Evolutionary conservation across 1,140 invertebrate genomes (phyloP).

Genomic region (Lepidostoma basale): DNA sequence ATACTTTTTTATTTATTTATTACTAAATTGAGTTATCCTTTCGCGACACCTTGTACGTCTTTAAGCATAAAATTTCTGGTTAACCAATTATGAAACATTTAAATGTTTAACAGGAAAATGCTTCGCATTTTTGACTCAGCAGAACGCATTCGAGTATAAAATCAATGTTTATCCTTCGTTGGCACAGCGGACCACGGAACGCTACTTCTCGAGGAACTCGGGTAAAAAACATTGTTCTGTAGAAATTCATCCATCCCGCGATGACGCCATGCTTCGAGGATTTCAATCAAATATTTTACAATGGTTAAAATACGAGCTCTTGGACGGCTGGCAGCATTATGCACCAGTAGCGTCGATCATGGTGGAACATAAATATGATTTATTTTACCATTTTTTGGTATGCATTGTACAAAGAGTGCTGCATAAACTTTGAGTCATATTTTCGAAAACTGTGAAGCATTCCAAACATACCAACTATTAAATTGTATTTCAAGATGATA

Average conservation of each 20-base stretch:
- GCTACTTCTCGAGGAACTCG: background rate
- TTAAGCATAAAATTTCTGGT: background rate
- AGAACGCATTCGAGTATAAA: constrained; percentile 21
- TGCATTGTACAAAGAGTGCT: no score
- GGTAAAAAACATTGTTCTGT: background rate
- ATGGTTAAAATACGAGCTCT: background rate
- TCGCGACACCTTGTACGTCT: no score
- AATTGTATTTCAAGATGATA: no score
- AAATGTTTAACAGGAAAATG: background rate
- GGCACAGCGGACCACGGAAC: background rate
- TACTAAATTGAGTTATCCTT: no score
- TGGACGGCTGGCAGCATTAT: no score
- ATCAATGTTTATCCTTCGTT: constrained; percentile 17
- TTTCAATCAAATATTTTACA: constrained; percentile 15
- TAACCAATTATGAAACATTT: background rate
- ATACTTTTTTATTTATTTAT: no score
- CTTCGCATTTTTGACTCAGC: background rate
- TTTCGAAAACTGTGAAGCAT: no score
- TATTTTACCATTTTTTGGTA: no score
- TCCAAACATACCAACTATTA: no score
- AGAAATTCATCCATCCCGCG: background rate
- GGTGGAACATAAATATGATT: no score
- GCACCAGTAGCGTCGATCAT: no score
- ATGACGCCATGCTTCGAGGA: background rate
- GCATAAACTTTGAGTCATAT: no score